Base-by-base conservation (phyloP, 2,888 invertebrate species). In the Mimas tiliae region DNA sequence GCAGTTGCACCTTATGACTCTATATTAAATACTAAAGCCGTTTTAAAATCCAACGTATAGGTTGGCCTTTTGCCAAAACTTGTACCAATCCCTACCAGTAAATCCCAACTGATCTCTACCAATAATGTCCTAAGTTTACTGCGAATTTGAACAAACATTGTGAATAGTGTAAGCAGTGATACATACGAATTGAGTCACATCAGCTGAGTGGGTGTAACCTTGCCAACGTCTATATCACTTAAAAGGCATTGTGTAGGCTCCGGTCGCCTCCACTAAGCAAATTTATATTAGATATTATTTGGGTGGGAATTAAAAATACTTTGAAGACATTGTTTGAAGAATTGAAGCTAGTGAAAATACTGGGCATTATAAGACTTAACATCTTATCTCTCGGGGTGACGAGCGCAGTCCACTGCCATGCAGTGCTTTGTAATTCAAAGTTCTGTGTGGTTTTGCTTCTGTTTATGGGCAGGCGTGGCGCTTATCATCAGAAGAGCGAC, bases 171-270 rank as follows among this genome's bases (percentile, higher is more conserved):
- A 67, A 70, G 68, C 64, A 71, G 70, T 69, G 70, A 64, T 67
- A 76, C 63, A 70, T 71, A 70, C 71, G 74, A 75, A 83, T 88
- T 87, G 89, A 90, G 86, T 89, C 90, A 88, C 79, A 76, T 67
- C 67, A 74, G 48, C 67, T 63, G 68, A 69, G 92, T 90, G 82
- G 90, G 91, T 76, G 89, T 80, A 87, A 81, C 90, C 93, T 92
- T 86, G 91, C 85, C 74, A 73, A 76, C 67, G 73, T 48, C 72
- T 66, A 68, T 72, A 68, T 81, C 69, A 76, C 82, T 76, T 85
- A 88, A 86, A 90, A 76, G 91, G 91, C 68, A 66, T 68, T 78
- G 85, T 81, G 91, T 91, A 84, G 91, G 91, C 63, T 19, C 74
- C 63, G 19, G 14, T 16, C 64, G 51, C 14, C 58, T 58, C 45